A percentile compares a stretch with the other conserved stretches of the same genome.
These are phyloP conservation scores for Steatornis caripensis DNA, from an alignment of 2,113 vertebrate genomes.

Conservation along the genomic window DNA sequence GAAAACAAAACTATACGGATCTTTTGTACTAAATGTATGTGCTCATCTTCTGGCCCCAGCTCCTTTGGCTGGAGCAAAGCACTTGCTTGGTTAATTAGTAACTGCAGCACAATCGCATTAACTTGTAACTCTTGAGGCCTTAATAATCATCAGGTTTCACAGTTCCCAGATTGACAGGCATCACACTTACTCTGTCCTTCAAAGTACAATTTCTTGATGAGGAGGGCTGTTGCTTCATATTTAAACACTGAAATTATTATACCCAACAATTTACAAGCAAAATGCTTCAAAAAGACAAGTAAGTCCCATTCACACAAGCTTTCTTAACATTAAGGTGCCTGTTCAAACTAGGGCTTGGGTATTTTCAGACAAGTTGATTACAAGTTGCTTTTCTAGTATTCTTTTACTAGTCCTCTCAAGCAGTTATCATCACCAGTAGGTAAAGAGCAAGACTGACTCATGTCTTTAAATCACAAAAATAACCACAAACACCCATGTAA, in stretches of 20 bases:
- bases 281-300: neutral
- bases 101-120: neutral
- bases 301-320: neutral
- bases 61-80: neutral
- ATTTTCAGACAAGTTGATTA: neutral
- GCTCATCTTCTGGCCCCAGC: neutral
- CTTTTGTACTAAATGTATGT: neutral
- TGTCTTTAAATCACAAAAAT: neutral
- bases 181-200: neutral
- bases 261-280: neutral
- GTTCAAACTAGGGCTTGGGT: neutral
- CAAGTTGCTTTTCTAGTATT: neutral
- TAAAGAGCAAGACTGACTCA: neutral
- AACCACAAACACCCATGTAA: neutral
- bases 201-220: neutral
- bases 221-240: neutral
- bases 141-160: neutral
- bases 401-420: neutral
- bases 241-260: neutral
- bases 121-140: neutral
- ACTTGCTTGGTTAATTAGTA: slow-evolving; percentile 36
- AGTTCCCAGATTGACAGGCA: neutral
- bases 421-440: neutral
- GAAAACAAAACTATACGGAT: neutral
- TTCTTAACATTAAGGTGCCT: neutral